Evolutionary conservation across 2,888 invertebrate genomes (phyloP).

Genomic region (Hypena proboscidalis): DNA sequence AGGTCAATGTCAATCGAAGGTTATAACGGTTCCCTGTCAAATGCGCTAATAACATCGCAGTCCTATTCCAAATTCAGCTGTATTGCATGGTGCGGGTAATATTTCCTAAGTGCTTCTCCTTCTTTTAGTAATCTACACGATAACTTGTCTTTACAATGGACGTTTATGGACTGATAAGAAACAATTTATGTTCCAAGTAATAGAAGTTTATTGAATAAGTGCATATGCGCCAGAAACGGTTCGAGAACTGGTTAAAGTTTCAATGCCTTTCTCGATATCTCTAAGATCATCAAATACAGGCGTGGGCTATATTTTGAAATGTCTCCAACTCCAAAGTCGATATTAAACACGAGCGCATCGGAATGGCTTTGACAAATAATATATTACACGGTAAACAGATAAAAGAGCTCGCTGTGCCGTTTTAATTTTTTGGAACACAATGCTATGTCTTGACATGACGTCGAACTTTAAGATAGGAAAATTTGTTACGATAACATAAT

Average conservation of each 20-base stretch:
- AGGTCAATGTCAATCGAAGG: conserved; percentile 3
- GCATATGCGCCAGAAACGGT: too few relatives aligned
- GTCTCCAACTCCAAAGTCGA: conserved; percentile 21
- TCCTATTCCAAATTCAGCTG: too few relatives aligned
- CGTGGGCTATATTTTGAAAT: conserved; percentile 21
- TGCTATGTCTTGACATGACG: not conserved
- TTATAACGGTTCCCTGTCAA: not conserved
- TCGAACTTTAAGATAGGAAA: too few relatives aligned
- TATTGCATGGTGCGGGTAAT: not conserved
- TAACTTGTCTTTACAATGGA: not conserved
- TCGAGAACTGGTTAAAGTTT: too few relatives aligned
- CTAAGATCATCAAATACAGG: too few relatives aligned
- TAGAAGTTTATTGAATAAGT: too few relatives aligned
- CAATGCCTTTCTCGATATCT: too few relatives aligned
- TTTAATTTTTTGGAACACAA: not conserved
- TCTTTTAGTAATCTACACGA: conserved; percentile 6
- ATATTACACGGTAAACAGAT: not conserved
- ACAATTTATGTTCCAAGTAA: not conserved
- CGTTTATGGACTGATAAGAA: not conserved
- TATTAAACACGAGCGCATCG: conserved; percentile 29
- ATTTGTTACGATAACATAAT: too few relatives aligned
- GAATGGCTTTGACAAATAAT: conserved; percentile 24
- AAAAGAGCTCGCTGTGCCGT: not conserved
- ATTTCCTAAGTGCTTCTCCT: not conserved
- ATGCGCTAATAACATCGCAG: not conserved